phyloP scores from a whole-genome alignment of 2,113 vertebrate species.

The Vidua chalybeata region DNA sequence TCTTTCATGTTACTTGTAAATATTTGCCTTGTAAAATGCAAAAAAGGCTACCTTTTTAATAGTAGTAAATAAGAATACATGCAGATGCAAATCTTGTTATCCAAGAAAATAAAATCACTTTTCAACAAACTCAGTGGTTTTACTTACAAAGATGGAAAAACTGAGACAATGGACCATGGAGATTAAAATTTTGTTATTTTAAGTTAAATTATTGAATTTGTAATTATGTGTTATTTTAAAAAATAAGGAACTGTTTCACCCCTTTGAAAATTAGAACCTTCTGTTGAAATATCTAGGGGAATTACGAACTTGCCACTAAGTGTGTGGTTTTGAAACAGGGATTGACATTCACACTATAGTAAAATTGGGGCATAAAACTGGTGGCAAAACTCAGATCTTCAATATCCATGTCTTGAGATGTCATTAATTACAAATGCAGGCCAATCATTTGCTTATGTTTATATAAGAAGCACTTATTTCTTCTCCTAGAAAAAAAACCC shows the following conservation, averaged over 20 bases:
- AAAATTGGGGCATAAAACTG: neutral
- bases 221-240: neutral
- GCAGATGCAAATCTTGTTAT: neutral
- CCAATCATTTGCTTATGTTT: neutral
- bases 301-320: neutral
- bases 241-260: neutral
- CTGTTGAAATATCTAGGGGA: neutral
- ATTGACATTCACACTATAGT: neutral
- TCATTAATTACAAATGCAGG: neutral
- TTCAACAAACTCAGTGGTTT: neutral
- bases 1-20: neutral
- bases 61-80: neutral
- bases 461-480: neutral
- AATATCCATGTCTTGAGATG: neutral
- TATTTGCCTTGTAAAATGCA: neutral
- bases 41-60: neutral
- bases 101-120: neutral
- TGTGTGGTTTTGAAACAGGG: neutral
- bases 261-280: neutral
- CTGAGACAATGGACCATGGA: neutral
- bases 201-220: neutral
- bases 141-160: neutral
- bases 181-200: neutral
- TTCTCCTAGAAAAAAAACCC: accelerated
- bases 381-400: neutral